Evolutionary conservation across 2,797 vertebrate genomes (phyloP).

Genomic region (Ispidina picta): DNA sequence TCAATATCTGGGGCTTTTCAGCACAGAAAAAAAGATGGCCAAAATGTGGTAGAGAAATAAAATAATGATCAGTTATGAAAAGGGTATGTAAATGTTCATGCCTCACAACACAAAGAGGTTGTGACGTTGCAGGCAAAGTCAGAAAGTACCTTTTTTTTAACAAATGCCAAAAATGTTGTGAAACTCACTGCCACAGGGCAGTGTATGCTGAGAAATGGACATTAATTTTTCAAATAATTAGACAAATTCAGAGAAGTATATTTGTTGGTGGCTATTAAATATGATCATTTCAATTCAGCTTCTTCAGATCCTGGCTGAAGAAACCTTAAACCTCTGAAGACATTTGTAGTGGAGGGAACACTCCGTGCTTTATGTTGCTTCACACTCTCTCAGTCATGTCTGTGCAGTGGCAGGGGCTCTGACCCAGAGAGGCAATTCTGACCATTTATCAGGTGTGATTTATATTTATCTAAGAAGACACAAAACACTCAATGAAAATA

Average conservation of each 20-base stretch:
- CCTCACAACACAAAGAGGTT: neutral
- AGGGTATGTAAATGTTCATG: neutral
- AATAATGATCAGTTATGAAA: neutral
- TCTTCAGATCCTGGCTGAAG: neutral
- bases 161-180: neutral
- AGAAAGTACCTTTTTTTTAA: neutral
- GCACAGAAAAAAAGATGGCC: neutral
- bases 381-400: accelerated
- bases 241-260: neutral
- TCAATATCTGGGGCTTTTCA: neutral
- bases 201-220: neutral
- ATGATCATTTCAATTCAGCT: neutral
- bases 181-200: neutral
- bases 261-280: neutral
- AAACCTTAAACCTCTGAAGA: neutral
- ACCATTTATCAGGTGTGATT: neutral
- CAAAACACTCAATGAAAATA: neutral
- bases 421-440: neutral
- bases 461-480: neutral
- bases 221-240: neutral
- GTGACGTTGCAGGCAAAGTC: neutral
- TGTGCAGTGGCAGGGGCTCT: neutral
- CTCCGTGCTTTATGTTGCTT: neutral
- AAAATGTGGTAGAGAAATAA: neutral
- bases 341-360: neutral